Evolutionary conservation across 2,113 vertebrate genomes (phyloP), one percentile per base, ranked within the genome.

Genomic region (Crocuta crocuta): DNA sequence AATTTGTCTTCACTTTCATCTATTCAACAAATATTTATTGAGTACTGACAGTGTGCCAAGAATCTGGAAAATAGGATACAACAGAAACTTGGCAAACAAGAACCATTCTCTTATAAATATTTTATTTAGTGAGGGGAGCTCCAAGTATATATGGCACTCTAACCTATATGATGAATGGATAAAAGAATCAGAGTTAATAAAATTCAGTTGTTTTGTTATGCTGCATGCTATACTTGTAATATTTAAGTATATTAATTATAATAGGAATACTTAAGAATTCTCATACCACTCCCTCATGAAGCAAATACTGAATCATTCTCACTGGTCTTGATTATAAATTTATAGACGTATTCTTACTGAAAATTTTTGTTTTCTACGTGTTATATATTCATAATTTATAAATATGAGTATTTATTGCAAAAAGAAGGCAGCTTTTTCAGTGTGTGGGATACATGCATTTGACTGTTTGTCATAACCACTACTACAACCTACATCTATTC

Each of bases 1-100:
- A 96, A 78, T 10, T 76, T 94, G 10, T 70, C 89, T 94, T 88
- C 19, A 19, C 16, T 88, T 94, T 94, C 65, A 93, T 94, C 81
- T 94, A 74, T 45, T 93, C 50, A 76, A 92, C 81, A 97, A 97
- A 96, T 96, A 96, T 96, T 97, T 96, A 85, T 61, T 86, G 79
- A 96, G 53, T 92, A 86, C 19, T 63, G 92, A 86, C 87, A 71
- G 33, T 50, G 16, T 61, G 6, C 73, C 61, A 86, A 91, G 53
- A 86, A 61, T 71, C 66, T 81, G 50, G 79, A 83, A 95, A 81
- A 53, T 65, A 53, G 45, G 21, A 58, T 65, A 73, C 7, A 86
- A 26, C 23, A 82, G 43, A 45, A 93, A 68, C 35, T 96, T 88
- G 63, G 70, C 78, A 93, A 98, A 90, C 19, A 95, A 86, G 73